Evolutionary conservation across 2,113 vertebrate species (phyloP).

Genomic region (Corapipo altera): DNA sequence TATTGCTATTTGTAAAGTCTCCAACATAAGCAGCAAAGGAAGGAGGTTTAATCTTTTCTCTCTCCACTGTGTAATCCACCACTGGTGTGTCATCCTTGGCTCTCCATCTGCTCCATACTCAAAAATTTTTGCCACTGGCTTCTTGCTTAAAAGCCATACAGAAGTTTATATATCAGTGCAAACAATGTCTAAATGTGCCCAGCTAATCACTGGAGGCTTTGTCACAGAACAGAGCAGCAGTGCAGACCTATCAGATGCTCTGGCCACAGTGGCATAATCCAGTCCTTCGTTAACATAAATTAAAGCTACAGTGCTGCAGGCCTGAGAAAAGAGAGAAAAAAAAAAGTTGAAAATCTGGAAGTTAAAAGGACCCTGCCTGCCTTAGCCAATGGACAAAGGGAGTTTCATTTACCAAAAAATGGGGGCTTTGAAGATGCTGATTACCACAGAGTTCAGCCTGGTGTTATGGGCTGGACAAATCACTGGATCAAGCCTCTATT

Average conservation of each 20-base stretch:
- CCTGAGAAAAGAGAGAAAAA: background rate
- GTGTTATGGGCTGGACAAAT: background rate
- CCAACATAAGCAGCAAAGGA: background rate
- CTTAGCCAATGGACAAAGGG: background rate
- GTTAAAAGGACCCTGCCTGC: constrained; percentile 14
- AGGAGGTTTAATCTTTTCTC: background rate
- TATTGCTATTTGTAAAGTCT: background rate
- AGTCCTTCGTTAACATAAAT: constrained; percentile 61
- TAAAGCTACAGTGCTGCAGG: constrained; percentile 37
- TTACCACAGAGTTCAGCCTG: constrained; percentile 40
- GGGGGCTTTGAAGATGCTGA: constrained; percentile 40
- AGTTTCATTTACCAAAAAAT: constrained; percentile 53
- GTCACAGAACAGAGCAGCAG: constrained; percentile 39
- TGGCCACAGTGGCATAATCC: constrained; percentile 34
- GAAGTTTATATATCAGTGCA: constrained; percentile 22
- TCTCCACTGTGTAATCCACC: background rate
- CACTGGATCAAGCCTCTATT: constrained; percentile 43
- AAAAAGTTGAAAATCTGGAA: constrained; percentile 44
- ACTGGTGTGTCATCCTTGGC: background rate
- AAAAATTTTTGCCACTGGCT: background rate
- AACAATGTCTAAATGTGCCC: constrained; percentile 48
- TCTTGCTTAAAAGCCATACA: background rate
- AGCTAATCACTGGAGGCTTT: constrained; percentile 52
- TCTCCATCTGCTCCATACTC: background rate
- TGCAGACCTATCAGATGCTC: constrained; percentile 21